Evolutionary conservation across 2,797 vertebrate genomes (phyloP).

Genomic region (Semotilus atromaculatus): DNA sequence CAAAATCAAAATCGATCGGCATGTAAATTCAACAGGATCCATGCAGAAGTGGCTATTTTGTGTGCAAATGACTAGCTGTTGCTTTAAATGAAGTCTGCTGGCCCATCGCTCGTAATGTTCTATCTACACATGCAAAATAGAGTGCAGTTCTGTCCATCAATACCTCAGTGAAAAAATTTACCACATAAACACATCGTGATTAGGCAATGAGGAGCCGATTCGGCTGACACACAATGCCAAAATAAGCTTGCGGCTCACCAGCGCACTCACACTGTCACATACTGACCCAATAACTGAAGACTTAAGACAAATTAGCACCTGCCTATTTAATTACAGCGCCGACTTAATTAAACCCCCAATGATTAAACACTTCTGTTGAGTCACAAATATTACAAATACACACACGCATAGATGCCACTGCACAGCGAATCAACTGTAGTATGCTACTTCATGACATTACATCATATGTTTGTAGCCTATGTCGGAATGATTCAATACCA

Average conservation of each 20-base stretch:
- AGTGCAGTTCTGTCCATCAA: background rate
- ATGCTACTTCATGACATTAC: slow-evolving; percentile 3
- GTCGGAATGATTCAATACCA: background rate
- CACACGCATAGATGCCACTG: background rate
- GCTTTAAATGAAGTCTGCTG: slow-evolving; percentile 39
- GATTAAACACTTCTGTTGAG: slow-evolving; percentile 45
- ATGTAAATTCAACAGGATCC: slow-evolving; percentile 54
- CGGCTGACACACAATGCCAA: slow-evolving; percentile 16
- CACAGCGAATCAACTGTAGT: background rate
- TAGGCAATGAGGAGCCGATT: background rate
- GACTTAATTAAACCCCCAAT: slow-evolving; percentile 41
- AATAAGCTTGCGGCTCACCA: slow-evolving; percentile 25
- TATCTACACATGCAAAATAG: slow-evolving; percentile 36
- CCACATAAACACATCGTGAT: slow-evolving; percentile 21
- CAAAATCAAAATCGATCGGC: slow-evolving; percentile 52
- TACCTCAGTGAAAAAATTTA: slow-evolving; percentile 1
- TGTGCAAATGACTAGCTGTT: slow-evolving; percentile 31
- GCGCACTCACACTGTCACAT: slow-evolving; percentile 25
- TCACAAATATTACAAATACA: slow-evolving; percentile 10
- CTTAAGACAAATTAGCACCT: slow-evolving; percentile 49
- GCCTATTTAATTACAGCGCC: slow-evolving; percentile 49
- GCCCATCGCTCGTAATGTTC: slow-evolving; percentile 32
- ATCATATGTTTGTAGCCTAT: background rate
- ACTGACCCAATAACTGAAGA: slow-evolving; percentile 43
- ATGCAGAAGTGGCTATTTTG: slow-evolving; percentile 49